These are phyloP conservation scores for Gobiocypris rarus DNA, from an alignment of 2,113 vertebrate species.

Conservation along the genomic window DNA sequence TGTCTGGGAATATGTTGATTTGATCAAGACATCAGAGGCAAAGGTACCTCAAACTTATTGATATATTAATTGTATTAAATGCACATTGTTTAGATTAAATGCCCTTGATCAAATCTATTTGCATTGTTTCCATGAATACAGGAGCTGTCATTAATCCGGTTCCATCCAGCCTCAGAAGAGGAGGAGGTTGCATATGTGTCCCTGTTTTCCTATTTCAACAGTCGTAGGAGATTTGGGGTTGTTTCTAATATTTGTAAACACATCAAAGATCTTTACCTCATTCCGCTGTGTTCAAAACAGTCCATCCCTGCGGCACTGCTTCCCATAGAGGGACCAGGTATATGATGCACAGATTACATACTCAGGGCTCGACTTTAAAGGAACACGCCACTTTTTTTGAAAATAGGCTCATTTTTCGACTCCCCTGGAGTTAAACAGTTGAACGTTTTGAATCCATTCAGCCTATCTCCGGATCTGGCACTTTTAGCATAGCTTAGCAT, in stretches of 20 bases:
- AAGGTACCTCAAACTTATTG: conserved; percentile 78
- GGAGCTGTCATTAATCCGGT: conserved; percentile 95
- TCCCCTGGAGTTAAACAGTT: too few species aligned
- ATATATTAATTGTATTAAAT: neutral
- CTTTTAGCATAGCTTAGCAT: too few species aligned
- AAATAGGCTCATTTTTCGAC: too few species aligned
- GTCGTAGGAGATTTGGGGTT: conserved; percentile 94
- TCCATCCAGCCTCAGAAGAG: conserved; percentile 94
- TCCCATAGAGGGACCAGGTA: conserved; percentile 97
- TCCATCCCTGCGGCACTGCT: conserved; percentile 90
- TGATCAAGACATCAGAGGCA: conserved; percentile 90
- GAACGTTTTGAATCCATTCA: too few species aligned
- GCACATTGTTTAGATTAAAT: neutral
- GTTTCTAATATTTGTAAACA: conserved; percentile 90
- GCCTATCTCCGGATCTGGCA: too few species aligned
- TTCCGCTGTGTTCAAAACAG: conserved; percentile 90
- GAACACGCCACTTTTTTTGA: too few species aligned
- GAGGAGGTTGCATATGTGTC: conserved; percentile 97
- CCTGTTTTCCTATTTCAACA: conserved; percentile 98
- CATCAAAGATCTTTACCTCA: conserved; percentile 96
- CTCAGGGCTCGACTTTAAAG: too few species aligned
- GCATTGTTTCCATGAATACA: conserved; percentile 65
- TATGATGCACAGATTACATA: conserved; percentile 61
- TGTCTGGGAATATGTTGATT: conserved; percentile 97
- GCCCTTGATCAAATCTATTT: neutral